Percentiles rank a stretch among this genome's conserved stretches.
These are phyloP conservation scores for Oreocharis arfaki DNA, from an alignment of 2,113 vertebrate genomes.

Conservation along the genomic window DNA sequence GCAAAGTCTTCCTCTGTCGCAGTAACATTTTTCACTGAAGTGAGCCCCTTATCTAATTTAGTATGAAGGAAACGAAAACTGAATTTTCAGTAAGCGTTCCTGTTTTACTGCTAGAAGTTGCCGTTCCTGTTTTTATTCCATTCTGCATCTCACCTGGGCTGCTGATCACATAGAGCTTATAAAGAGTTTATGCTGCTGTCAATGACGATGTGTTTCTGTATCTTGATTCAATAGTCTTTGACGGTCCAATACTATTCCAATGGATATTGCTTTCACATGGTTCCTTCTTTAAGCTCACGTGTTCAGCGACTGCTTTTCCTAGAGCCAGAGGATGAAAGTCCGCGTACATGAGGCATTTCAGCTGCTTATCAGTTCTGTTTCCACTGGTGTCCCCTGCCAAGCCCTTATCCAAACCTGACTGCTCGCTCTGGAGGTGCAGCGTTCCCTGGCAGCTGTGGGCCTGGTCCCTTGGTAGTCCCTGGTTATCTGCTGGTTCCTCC, in stretches of 20 bases:
- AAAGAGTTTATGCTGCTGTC: neutral
- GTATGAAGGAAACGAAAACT: neutral
- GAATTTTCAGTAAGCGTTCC: neutral
- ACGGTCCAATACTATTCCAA: neutral
- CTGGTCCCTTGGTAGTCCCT: neutral
- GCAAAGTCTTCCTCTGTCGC: neutral
- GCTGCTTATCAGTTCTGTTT: neutral
- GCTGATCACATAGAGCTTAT: neutral
- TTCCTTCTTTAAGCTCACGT: neutral
- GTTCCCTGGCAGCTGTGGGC: neutral
- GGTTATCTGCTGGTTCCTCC: neutral
- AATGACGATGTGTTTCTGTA: neutral
- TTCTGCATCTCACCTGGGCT: neutral
- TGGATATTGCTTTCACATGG: neutral
- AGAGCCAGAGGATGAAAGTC: conserved; percentile 33
- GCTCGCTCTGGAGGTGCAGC: neutral
- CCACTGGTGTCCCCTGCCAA: neutral
- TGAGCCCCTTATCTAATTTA: neutral
- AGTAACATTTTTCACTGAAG: neutral
- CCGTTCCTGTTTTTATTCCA: neutral
- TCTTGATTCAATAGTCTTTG: neutral
- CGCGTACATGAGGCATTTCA: conserved; percentile 6
- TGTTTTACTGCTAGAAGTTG: neutral
- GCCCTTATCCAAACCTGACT: neutral
- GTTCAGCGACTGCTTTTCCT: neutral